These are phyloP conservation scores for Oryctes rhinoceros DNA, from an alignment of 1,140 invertebrate genomes.

Conservation along the genomic window DNA sequence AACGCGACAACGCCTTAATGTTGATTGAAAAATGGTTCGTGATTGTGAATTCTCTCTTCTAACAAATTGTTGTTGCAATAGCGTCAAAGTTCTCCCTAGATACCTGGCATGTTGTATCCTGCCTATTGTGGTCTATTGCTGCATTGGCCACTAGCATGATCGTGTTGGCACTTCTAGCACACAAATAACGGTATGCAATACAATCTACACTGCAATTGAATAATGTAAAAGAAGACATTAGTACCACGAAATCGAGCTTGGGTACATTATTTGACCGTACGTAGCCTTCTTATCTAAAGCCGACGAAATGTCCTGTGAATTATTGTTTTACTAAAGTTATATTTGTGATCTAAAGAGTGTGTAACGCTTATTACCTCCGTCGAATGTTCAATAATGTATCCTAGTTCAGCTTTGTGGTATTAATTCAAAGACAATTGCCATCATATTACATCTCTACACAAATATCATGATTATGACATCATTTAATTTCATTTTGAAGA, in stretches of 20 bases:
- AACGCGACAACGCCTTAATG: constrained; percentile 38
- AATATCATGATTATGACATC: constrained; percentile 21
- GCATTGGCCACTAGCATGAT: constrained; percentile 61
- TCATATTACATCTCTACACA: constrained; percentile 13
- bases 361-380: not conserved
- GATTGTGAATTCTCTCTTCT: constrained; percentile 42
- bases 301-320: too few species aligned
- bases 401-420: not conserved
- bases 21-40: constrained; percentile 43
- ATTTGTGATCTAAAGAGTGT: too few species aligned
- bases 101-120: constrained; percentile 59
- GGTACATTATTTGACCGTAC: not conserved
- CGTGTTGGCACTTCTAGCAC: constrained; percentile 61
- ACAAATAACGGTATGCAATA: constrained; percentile 59
- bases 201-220: constrained; percentile 20
- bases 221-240: not conserved
- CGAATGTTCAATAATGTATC: not conserved
- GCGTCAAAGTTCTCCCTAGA: constrained; percentile 57
- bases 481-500: constrained; percentile 32
- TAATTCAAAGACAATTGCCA: not conserved
- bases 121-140: constrained; percentile 59
- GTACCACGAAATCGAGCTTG: not conserved
- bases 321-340: too few species aligned
- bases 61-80: constrained; percentile 49
- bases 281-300: too few species aligned